Evolutionary conservation across 2,888 invertebrate species (phyloP), one percentile per base, ranked within the genome.

Genomic region (Acleris cristana): DNA sequence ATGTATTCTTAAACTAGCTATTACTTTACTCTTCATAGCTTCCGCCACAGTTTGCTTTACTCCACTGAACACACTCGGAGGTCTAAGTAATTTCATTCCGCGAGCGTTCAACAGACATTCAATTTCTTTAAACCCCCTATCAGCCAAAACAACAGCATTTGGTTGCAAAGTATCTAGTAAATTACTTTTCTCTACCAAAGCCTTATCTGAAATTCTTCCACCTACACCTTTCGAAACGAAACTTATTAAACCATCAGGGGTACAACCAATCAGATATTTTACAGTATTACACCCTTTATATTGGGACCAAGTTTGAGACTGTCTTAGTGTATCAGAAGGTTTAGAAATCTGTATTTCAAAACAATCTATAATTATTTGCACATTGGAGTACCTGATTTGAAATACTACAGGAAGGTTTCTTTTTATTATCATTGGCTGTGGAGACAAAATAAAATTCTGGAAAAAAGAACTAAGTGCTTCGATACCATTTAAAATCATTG

Each of bases 301-400:
- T 26, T 26, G 26, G 26, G 26, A 26, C 26, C 26, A 26, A 26
- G 26, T 26, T 26, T 49, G 61, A 48, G 67, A 26, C 45, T 62
- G 61, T 26, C 26, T 61, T 7, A 16, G 8, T 23, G 61, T 23
- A 45, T 62, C 18, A 2, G 53, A 18, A 5, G 63, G 56, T 53
- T 65, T 60, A 45, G 54, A 23, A 18, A 65, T 71, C 52, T 70
- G 54, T n/a, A 70, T 70, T 56, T 70, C 69, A 57, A 70, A 69
- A 34, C 70, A 70, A 26, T 65, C 68, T n/a, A 70, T 65, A 40
- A 70, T 70, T 44, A 63, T 63, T 21, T 65, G 62, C 5, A 65
- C 65, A 65, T 63, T 69, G 0, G 65, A 65, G 19, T 61, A 69
- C 8, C 26, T 63, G n/a, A 59, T 49, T 60, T 65, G 62, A 44